Evolutionary conservation across 2,797 vertebrate genomes (phyloP).

Genomic region (Myripristis murdjan): DNA sequence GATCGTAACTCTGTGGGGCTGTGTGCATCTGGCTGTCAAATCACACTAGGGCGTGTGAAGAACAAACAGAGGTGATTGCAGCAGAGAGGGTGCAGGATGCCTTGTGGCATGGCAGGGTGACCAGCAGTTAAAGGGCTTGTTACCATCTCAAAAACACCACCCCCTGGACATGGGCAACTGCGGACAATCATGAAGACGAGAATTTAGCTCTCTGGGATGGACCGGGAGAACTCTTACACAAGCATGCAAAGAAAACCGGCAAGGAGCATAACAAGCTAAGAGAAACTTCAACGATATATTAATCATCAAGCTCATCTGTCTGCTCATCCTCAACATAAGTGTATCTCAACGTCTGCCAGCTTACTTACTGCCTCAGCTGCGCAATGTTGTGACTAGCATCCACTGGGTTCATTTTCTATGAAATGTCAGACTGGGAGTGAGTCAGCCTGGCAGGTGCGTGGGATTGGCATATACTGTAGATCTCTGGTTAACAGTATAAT

Average conservation of each 20-base stretch:
- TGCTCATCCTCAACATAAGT: background rate
- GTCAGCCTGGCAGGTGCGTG: constrained; percentile 69
- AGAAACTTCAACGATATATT: constrained; percentile 34
- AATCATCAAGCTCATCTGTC: background rate
- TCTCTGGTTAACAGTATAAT: constrained; percentile 60
- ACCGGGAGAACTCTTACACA: too few species aligned
- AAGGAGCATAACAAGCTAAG: background rate
- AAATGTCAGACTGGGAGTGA: constrained; percentile 70
- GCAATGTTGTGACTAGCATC: constrained; percentile 53
- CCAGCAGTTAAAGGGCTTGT: constrained; percentile 43
- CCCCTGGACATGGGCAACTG: too few species aligned
- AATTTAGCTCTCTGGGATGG: too few species aligned
- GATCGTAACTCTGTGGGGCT: constrained; percentile 27
- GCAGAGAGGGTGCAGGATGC: constrained; percentile 31
- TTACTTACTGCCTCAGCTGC: constrained; percentile 56
- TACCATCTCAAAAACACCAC: constrained; percentile 26
- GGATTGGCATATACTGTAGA: constrained; percentile 63
- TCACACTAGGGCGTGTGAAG: constrained; percentile 21
- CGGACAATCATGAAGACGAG: background rate
- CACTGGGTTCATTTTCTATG: constrained; percentile 54
- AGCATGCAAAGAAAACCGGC: background rate
- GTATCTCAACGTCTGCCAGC: constrained; percentile 40
- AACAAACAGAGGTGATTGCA: constrained; percentile 43
- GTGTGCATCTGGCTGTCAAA: constrained; percentile 57
- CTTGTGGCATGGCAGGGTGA: constrained; percentile 45